Evolutionary conservation across 2,113 vertebrate species (phyloP).

Genomic region (cat (Felis catus)): F.catus_Fca126_mat1.0 CM031414.1:137304501-137305000

Average conservation of each 20-base stretch:
- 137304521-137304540: neutral
- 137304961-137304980: accelerated
- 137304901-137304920: neutral
- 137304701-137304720: neutral
- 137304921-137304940: neutral
- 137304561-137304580: neutral
- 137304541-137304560: neutral
- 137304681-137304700: neutral
- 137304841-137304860: neutral
- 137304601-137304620: neutral
- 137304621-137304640: neutral
- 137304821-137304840: neutral
- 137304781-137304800: neutral
- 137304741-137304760: neutral
- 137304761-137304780: neutral
- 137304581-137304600: neutral
- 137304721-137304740: neutral
- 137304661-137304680: neutral
- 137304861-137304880: accelerated
- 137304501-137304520: neutral
- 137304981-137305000: accelerated
- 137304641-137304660: no score
- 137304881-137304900: neutral
- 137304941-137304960: neutral
- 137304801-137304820: no score